Conservation (phyloP, 2,113 vertebrate species). For the Aramus guarauna region DNA sequence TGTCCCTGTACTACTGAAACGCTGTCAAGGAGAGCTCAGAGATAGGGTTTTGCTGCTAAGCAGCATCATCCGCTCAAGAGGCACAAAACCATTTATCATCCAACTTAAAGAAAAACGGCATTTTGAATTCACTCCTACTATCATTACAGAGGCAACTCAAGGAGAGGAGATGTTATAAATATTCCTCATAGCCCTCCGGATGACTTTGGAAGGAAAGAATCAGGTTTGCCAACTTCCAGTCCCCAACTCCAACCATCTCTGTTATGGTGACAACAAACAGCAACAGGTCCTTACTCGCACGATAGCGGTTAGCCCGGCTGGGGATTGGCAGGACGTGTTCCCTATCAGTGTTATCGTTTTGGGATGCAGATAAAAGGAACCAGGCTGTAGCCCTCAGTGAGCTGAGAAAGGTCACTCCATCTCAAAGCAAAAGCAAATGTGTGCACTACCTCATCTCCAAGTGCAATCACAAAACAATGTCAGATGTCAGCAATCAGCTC, state of each 20-base stretch:
- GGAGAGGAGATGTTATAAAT: neutral
- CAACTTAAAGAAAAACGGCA: neutral
- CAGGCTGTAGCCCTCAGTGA: neutral
- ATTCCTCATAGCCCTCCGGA: neutral
- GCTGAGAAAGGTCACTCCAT: neutral
- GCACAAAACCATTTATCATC: neutral
- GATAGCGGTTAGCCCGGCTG: rapidly evolving
- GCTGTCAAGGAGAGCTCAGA: neutral
- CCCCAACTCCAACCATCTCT: neutral
- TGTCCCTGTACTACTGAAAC: neutral
- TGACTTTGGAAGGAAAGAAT: neutral
- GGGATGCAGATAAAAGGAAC: neutral
- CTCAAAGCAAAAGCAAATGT: neutral
- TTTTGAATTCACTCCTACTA: neutral
- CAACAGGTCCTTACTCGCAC: rapidly evolving
- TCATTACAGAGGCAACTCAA: neutral
- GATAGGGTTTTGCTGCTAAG: neutral
- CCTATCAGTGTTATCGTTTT: neutral
- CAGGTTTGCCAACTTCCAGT: neutral
- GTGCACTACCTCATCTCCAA: neutral
- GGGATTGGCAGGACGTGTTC: neutral
- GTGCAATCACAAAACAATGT: neutral
- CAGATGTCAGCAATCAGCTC: conserved; percentile 24
- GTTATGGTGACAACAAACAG: neutral
- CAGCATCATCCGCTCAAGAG: neutral